phyloP scores from a whole-genome alignment of 2,888 invertebrate species.

The Spodoptera littoralis region DNA sequence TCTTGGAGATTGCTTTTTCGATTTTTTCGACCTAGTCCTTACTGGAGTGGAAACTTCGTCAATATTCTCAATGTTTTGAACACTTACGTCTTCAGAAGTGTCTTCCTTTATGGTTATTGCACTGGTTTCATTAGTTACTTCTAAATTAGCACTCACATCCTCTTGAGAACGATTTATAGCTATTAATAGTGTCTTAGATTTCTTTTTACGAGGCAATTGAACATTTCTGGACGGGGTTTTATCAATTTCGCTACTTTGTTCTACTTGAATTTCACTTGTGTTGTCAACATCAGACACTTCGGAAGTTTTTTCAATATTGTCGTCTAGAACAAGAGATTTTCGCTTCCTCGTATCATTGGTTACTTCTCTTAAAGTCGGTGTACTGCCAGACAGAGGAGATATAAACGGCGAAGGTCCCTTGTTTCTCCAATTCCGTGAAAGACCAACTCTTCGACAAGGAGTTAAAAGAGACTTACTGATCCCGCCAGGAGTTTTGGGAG shows the following conservation, averaged over 20 bases:
- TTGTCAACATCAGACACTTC: conserved; percentile 11
- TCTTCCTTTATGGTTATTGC: conserved; percentile 20
- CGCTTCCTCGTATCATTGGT: conserved; percentile 67
- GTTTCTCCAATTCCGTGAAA: conserved; percentile 84
- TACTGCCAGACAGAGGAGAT: conserved; percentile 71
- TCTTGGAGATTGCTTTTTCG: conserved; percentile 45
- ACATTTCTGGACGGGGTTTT: conserved; percentile 70
- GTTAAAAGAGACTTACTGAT: conserved; percentile 87
- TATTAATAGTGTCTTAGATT: conserved; percentile 68
- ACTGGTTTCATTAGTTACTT: conserved; percentile 8
- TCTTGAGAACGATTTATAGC: conserved; percentile 54
- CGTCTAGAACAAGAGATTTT: conserved; percentile 59
- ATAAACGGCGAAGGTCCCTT: conserved; percentile 78
- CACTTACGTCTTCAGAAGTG: conserved; percentile 1
- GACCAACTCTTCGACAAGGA: conserved; percentile 86
- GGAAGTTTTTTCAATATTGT: conserved; percentile 40
- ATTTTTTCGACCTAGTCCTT: conserved; percentile 59
- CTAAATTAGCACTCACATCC: conserved; percentile 19
- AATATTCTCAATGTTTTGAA: conserved; percentile 3
- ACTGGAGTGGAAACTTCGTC: conserved; percentile 53
- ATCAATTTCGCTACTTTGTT: conserved; percentile 34
- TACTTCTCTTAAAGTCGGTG: conserved; percentile 53
- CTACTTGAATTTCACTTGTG: conserved; percentile 22
- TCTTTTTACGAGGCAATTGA: conserved; percentile 69
- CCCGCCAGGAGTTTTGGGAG: conserved; percentile 84